A percentile compares a stretch with the other conserved stretches of the same genome.
Conservation (phyloP, 2,888 invertebrate species). For the Carpatolechia fugitivella region DNA sequence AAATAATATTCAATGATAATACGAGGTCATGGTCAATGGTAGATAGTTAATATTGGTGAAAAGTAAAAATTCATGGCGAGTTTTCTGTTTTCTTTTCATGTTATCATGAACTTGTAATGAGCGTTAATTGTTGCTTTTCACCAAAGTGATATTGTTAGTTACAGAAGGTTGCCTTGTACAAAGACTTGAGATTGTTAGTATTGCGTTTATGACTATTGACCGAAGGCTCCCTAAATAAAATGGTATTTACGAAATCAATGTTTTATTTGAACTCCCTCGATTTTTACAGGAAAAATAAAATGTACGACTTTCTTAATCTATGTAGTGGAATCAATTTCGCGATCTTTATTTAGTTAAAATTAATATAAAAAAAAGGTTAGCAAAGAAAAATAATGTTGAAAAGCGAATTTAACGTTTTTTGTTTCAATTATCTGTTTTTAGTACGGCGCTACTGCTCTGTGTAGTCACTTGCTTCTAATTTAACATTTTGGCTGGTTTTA, state of each 20-base stretch:
- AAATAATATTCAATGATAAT: background rate
- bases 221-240: conserved; percentile 59
- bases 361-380: no score
- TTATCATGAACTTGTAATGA: background rate
- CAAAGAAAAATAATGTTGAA: no score
- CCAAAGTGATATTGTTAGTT: conserved; percentile 35
- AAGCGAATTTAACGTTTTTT: no score
- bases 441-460: no score
- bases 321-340: no score
- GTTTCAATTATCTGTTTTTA: no score
- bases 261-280: conserved; percentile 6
- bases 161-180: conserved; percentile 68
- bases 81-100: background rate
- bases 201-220: conserved; percentile 61
- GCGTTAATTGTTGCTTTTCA: conserved; percentile 20
- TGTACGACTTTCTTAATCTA: no score
- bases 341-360: no score
- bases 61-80: conserved; percentile 11
- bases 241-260: conserved; percentile 14
- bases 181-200: conserved; percentile 62
- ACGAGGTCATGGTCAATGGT: conserved; percentile 11
- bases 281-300: no score
- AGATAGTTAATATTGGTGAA: background rate
- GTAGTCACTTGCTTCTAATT: no score
- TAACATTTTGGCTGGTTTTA: no score